Base-by-base conservation (phyloP, 2,888 invertebrate species). In the Ormia ochracea region DNA sequence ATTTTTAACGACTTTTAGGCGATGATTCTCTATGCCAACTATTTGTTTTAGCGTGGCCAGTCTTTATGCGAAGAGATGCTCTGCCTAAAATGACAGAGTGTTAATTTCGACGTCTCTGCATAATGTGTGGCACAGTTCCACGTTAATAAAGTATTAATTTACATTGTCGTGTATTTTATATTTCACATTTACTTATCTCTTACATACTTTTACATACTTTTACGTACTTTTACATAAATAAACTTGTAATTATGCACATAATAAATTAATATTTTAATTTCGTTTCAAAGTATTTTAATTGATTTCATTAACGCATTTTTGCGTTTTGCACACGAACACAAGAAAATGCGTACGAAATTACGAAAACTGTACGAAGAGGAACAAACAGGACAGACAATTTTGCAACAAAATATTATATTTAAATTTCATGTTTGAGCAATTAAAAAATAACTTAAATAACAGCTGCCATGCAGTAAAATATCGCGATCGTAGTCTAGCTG, bases 231-330 rank as follows among this genome's bases (percentile, higher is more conserved):
- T n/a, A n/a, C 19, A 52, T 52, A 52, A 65, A 69, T 61, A 43
- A 72, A 72, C 41, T 72, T 72, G 72, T 72, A 63, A 72, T 72
- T 72, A 63, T 72, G 72, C 52, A 43, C 72, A 72, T 72, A 72
- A 52, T 63, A 72, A 72, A 72, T 72, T 52, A 52, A 72, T 72
- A 63, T 43, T 72, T 72, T 72, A 72, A 72, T 72, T 61, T 26
- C 28, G 19, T 26, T 50, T 59, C 41, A 74, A 66, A 70, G 59
- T 48, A 58, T 58, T 77, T 70, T 66, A 70, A 70, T 77, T 69
- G 59, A 65, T 48, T 78, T 78, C 58, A 65, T 72, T 66, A 78
- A 72, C 65, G 77, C 70, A 66, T 66, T 58, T 65, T 78, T 21
- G 33, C 7, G 36, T 58, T 28, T 23, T 43, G 23, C 14, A 74